Percentiles rank a stretch among this genome's conserved stretches.
Conservation (phyloP, 1,140 invertebrate genomes). For the Rhynchophorus ferrugineus region DNA sequence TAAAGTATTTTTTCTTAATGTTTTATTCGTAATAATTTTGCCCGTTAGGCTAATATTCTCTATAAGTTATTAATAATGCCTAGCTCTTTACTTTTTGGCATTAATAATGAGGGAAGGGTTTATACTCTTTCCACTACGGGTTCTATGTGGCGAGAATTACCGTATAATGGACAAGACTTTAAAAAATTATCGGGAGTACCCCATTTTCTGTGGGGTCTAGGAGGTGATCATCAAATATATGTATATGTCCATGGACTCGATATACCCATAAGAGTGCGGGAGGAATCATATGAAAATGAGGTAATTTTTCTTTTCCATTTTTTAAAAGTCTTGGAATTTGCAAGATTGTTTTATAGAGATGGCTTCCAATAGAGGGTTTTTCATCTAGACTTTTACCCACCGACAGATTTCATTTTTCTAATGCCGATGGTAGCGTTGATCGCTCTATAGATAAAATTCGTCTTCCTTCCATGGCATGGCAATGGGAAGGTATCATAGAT, state of each 20-base stretch:
- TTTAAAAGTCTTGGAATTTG: background rate
- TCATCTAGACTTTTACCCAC: slow-evolving; percentile 72
- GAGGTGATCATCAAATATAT: slow-evolving; percentile 85
- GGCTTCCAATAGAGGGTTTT: slow-evolving; percentile 86
- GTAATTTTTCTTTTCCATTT: slow-evolving; percentile 39
- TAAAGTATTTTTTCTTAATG: no score
- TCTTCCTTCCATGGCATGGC: slow-evolving; percentile 85
- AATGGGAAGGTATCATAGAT: slow-evolving; percentile 76
- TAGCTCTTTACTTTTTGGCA: slow-evolving; percentile 71
- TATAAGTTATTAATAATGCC: no score
- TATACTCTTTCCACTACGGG: slow-evolving; percentile 71
- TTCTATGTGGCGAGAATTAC: slow-evolving; percentile 75
- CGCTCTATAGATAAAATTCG: slow-evolving; percentile 71
- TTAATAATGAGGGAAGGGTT: slow-evolving; percentile 80
- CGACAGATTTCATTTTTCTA: slow-evolving; percentile 78
- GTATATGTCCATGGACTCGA: slow-evolving; percentile 81
- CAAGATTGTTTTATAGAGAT: slow-evolving; percentile 51
- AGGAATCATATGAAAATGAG: slow-evolving; percentile 90
- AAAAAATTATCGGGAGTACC: slow-evolving; percentile 77
- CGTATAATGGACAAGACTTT: slow-evolving; percentile 76
- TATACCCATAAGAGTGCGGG: slow-evolving; percentile 81
- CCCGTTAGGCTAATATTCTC: no score
- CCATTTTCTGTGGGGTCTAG: slow-evolving; percentile 84
- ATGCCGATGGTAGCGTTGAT: slow-evolving; percentile 70
- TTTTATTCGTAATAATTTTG: no score